phyloP scores from a whole-genome alignment of 1,140 invertebrate species.

The Pachypeltis micranthus region DNA sequence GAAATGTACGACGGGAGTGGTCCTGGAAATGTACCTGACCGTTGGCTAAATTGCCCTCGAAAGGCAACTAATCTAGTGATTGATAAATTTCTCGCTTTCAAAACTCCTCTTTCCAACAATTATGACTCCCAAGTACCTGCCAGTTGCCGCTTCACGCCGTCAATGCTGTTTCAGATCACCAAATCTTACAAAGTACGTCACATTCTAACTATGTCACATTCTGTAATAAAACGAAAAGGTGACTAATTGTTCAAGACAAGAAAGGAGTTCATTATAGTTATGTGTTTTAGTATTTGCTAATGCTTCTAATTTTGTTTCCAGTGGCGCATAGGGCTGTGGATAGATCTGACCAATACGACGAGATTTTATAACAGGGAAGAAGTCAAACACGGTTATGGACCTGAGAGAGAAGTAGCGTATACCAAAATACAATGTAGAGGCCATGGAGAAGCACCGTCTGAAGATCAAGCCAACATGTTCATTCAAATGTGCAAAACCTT shows the following conservation, averaged over 20 bases:
- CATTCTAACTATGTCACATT: too few relatives aligned
- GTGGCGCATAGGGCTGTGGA: slow-evolving; percentile 84
- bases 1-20: slow-evolving; percentile 25
- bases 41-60: slow-evolving; percentile 86
- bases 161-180: slow-evolving; percentile 65
- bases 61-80: slow-evolving; percentile 62
- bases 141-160: slow-evolving; percentile 64
- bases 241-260: too few relatives aligned
- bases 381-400: slow-evolving; percentile 35
- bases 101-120: slow-evolving; percentile 68
- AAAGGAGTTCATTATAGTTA: too few relatives aligned
- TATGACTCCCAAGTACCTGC: slow-evolving; percentile 73
- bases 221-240: slow-evolving; percentile 8
- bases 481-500: slow-evolving; percentile 66
- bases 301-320: slow-evolving; percentile 34
- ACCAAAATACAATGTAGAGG: slow-evolving; percentile 78
- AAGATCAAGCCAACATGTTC: slow-evolving; percentile 66
- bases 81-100: slow-evolving; percentile 80
- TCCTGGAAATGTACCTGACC: slow-evolving; percentile 61
- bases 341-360: slow-evolving; percentile 90
- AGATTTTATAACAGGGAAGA: slow-evolving; percentile 78
- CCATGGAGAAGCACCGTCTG: slow-evolving; percentile 64
- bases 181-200: slow-evolving; percentile 62
- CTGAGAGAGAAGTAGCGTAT: slow-evolving; percentile 63
- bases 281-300: neutral